A percentile compares a stretch with the other conserved stretches of the same genome.
Evolutionary conservation across 2,113 vertebrate genomes (phyloP).

Genomic region (Burhinus oedicnemus): DNA sequence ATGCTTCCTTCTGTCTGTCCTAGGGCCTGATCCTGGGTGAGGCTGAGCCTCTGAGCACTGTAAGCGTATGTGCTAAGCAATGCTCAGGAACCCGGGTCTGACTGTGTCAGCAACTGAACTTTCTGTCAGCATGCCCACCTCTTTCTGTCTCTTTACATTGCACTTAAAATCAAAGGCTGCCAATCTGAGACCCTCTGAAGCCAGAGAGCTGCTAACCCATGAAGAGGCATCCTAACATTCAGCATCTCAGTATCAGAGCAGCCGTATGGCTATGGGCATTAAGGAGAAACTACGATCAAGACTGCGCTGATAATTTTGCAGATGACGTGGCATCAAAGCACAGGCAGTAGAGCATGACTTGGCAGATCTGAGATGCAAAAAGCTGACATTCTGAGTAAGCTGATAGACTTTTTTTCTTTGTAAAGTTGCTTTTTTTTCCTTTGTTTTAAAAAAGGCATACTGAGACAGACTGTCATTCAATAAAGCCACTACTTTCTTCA

Average conservation of each 20-base stretch:
- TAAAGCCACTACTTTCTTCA: slow-evolving; percentile 62
- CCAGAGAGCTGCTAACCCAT: neutral
- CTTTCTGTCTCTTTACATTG: neutral
- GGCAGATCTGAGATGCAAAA: neutral
- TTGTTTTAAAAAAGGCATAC: slow-evolving; percentile 3
- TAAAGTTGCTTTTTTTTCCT: neutral
- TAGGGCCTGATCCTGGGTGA: neutral
- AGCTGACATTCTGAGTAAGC: neutral
- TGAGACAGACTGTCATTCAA: slow-evolving; percentile 45
- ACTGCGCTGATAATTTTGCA: neutral
- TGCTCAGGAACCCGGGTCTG: neutral
- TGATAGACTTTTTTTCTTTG: neutral
- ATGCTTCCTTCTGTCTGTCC: neutral
- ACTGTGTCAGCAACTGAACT: neutral
- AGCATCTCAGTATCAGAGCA: neutral
- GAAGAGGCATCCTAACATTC: neutral
- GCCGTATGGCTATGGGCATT: neutral
- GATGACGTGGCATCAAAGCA: neutral
- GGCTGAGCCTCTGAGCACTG: neutral
- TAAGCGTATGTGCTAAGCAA: neutral
- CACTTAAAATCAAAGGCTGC: neutral
- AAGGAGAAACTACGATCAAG: neutral
- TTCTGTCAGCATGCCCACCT: neutral
- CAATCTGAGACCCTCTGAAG: neutral
- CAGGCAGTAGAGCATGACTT: neutral